phyloP scores from a whole-genome alignment of 2,888 invertebrate species.

The Cacoxenus indagator region DNA sequence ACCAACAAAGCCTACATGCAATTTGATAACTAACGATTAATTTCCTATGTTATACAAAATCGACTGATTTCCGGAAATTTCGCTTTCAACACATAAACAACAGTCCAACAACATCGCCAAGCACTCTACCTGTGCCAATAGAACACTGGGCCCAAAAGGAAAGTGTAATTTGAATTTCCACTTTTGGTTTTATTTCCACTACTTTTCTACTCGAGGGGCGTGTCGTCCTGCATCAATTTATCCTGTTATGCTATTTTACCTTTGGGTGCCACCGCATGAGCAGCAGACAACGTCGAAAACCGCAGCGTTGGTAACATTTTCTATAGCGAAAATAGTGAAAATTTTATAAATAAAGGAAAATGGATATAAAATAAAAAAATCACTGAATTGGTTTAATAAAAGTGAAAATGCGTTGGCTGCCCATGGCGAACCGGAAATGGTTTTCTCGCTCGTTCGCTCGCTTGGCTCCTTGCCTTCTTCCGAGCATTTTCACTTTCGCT shows the following conservation, averaged over 20 bases:
- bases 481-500: conserved; percentile 9
- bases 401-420: conserved; percentile 34
- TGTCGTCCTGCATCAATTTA: conserved; percentile 29
- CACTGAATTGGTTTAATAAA: conserved; percentile 1
- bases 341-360: background rate
- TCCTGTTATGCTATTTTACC: background rate
- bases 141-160: conserved; percentile 22
- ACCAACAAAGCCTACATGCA: conserved; percentile 36
- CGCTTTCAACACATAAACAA: conserved; percentile 34
- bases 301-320: background rate
- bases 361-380: background rate
- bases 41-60: conserved; percentile 22
- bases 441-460: conserved; percentile 41
- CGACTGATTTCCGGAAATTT: conserved; percentile 35
- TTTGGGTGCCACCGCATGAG: conserved; percentile 4
- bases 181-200: conserved; percentile 15
- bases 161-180: conserved; percentile 56
- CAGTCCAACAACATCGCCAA: conserved; percentile 28
- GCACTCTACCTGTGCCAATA: conserved; percentile 9
- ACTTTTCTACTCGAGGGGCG: conserved; percentile 39
- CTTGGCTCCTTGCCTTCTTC: conserved; percentile 23
- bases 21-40: conserved; percentile 58
- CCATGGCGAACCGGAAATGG: conserved; percentile 59
- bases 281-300: conserved; percentile 19
- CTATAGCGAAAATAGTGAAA: background rate